Evolutionary conservation across 2,888 invertebrate species (phyloP), one percentile per base, ranked within the genome.

Genomic region (Noctua fimbriata): DNA sequence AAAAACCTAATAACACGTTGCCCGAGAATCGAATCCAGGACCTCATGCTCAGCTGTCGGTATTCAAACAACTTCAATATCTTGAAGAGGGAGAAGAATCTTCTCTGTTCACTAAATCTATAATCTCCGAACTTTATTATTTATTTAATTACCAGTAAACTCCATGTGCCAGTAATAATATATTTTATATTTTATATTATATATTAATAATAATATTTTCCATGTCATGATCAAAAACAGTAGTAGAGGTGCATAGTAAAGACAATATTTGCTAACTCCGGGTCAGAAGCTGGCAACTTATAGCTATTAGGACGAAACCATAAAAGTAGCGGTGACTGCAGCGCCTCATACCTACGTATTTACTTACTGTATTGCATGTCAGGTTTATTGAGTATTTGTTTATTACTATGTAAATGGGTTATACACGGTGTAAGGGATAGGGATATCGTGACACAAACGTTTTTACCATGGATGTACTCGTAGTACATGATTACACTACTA

Each of bases 261-360:
- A 80, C 74, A 81, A 83, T 87, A 85, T 88, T 86, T 79, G 79
- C 63, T n/a, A 66, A 81, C 41, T 76, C 67, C 52, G 69, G 70
- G 70, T 81, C 79, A 79, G 84, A 75, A 66, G 82, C 79, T 84
- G 79, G 83, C 86, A 84, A 87, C 85, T 89, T 84, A 87, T 85
- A 80, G 81, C 85, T 88, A 89, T 89, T 88, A 82, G 24, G 41
- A 67, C 24, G 85, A 87, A 87, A 87, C 85, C 87, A 81, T 81
- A 72, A 18, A 72, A 81, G 58, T 28, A 24, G 76, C 71, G 81
- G 16, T 28, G 58, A 6, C 55, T 84, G 66, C 79, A 73, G 16
- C 44, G 67, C 41, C 28, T 67, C 47, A 41, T 21, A 28, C n/a
- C n/a, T 28, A 60, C 32, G 7, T 49, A 36, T 1, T 2, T 71